Conservation (phyloP, 2,797 vertebrate genomes). For the Myiotriccus ornatus region DNA sequence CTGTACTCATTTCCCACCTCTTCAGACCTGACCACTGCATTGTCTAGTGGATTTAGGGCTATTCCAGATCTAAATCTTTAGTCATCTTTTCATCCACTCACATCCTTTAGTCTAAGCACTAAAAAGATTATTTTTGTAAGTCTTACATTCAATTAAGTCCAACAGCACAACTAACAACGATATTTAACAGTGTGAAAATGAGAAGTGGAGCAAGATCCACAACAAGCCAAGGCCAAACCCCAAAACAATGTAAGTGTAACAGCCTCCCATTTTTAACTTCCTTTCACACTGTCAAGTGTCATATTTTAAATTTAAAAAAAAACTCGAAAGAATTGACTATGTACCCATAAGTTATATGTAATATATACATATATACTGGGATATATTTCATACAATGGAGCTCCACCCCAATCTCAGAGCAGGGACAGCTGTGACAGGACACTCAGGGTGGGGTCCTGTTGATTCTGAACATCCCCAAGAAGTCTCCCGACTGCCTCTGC, state of each 20-base stretch:
- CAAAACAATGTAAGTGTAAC: accelerated
- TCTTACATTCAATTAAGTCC: background rate
- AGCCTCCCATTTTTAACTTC: background rate
- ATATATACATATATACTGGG: too few species aligned
- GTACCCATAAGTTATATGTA: too few species aligned
- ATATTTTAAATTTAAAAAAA: background rate
- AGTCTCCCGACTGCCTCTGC: accelerated
- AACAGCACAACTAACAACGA: background rate
- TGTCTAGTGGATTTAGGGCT: background rate
- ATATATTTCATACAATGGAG: background rate
- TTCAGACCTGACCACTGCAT: background rate
- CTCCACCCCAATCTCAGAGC: background rate
- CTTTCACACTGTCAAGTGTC: background rate
- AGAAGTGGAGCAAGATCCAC: background rate
- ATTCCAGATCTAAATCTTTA: background rate
- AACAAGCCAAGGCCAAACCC: background rate
- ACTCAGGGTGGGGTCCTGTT: background rate
- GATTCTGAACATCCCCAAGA: background rate
- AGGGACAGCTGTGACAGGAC: background rate
- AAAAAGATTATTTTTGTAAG: background rate
- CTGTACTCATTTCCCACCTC: background rate
- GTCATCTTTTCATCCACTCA: background rate
- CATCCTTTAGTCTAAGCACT: background rate
- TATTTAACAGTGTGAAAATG: background rate
- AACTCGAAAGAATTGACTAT: background rate